Conservation (phyloP, 2,888 invertebrate genomes). For the Plutella xylostella region DNA sequence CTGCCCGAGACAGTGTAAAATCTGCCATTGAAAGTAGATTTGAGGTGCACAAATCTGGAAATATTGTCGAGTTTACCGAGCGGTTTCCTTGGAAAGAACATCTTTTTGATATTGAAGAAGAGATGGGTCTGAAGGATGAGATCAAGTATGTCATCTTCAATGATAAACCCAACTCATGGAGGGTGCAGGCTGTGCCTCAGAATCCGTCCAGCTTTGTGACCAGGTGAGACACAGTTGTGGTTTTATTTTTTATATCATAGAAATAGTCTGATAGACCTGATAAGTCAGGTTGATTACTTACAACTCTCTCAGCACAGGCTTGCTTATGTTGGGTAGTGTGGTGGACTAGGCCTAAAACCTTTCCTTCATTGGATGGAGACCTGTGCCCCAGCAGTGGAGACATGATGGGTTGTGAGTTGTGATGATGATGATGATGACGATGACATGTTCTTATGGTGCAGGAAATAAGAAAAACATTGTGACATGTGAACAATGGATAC, state of each 20-base stretch:
- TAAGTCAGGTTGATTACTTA: neutral
- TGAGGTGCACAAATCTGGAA: conserved; percentile 79
- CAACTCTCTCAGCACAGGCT: neutral
- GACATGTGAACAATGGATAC: neutral
- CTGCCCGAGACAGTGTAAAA: conserved; percentile 83
- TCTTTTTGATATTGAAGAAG: conserved; percentile 83
- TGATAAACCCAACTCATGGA: conserved; percentile 76
- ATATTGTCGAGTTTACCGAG: conserved; percentile 80
- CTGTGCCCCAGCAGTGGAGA: too few relatives aligned
- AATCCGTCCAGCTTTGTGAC: conserved; percentile 76
- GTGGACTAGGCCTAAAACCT: too few relatives aligned
- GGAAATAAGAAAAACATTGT: neutral
- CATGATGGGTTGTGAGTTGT: neutral
- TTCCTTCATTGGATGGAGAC: too few relatives aligned
- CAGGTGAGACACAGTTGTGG: conserved; percentile 48
- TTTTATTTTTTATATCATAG: neutral
- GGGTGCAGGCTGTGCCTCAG: conserved; percentile 88
- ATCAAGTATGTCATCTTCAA: conserved; percentile 81
- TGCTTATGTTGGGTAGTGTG: neutral
- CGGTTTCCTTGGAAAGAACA: conserved; percentile 94
- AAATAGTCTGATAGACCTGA: neutral
- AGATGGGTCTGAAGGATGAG: conserved; percentile 70
- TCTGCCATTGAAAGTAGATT: conserved; percentile 77
- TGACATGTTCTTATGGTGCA: neutral
- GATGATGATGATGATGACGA: too few relatives aligned